Evolutionary conservation across 2,113 vertebrate genomes (phyloP).

Genomic region (Cebidichthys violaceus): DNA sequence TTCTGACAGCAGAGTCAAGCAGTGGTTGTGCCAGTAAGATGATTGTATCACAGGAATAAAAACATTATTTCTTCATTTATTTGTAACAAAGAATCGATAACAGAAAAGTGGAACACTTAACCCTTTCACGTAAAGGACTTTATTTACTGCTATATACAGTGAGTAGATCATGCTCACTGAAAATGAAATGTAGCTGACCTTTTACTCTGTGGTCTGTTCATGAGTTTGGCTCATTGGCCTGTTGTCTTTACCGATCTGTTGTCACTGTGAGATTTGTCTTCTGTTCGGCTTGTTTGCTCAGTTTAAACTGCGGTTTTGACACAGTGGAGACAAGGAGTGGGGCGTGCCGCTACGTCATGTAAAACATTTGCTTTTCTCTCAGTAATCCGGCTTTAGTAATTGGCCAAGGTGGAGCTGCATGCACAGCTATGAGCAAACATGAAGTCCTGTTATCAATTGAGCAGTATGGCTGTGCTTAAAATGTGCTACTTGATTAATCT

Average conservation of each 20-base stretch:
- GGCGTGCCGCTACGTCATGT: constrained; percentile 64
- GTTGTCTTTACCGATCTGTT: neutral
- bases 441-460: constrained; percentile 40
- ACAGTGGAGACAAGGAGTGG: constrained; percentile 41
- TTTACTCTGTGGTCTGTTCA: neutral
- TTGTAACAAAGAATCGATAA: neutral
- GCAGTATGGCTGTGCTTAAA: constrained; percentile 6
- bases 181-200: neutral
- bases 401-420: constrained; percentile 68
- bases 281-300: constrained; percentile 56
- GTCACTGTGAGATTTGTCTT: constrained; percentile 35
- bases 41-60: neutral
- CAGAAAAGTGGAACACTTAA: neutral
- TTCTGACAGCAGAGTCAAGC: neutral
- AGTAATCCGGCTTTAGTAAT: constrained; percentile 61
- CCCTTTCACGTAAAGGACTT: neutral
- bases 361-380: constrained; percentile 65
- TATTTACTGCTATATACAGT: neutral
- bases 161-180: neutral
- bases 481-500: neutral
- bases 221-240: neutral
- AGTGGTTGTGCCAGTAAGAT: neutral
- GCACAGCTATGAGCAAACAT: constrained; percentile 65
- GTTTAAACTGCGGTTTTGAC: constrained; percentile 27
- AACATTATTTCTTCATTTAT: neutral